Evolutionary conservation across 2,888 invertebrate species (phyloP).

Genomic region (Ditylenchus weischeri): DNA sequence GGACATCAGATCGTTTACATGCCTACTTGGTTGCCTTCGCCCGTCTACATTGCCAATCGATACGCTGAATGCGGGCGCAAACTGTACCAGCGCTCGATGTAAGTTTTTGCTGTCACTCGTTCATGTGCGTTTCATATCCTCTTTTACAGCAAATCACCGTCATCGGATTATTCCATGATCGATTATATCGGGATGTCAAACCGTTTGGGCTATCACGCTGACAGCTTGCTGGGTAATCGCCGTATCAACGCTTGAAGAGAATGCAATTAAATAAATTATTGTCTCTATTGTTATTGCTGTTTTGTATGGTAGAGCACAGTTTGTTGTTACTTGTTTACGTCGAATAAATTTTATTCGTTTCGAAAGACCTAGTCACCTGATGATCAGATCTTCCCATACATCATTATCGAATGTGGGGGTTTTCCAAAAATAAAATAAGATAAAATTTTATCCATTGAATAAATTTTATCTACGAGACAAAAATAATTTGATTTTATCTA

Average conservation of each 20-base stretch:
- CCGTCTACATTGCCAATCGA: constrained; percentile 41
- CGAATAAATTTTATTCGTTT: too few species aligned
- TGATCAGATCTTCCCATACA: too few species aligned
- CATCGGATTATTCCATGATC: background rate
- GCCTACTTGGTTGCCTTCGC: constrained; percentile 25
- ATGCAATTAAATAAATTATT: too few species aligned
- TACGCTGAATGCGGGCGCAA: constrained; percentile 48
- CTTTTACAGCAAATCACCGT: background rate
- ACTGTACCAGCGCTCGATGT: constrained; percentile 18
- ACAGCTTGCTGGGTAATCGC: constrained; percentile 2
- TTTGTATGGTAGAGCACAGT: too few species aligned
- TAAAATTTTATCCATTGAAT: too few species aligned
- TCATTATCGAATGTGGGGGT: too few species aligned
- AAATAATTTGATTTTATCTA: too few species aligned
- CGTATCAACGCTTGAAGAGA: constrained; percentile 13
- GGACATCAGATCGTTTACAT: constrained; percentile 40
- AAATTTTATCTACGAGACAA: too few species aligned
- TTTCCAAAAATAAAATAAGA: too few species aligned
- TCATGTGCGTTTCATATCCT: background rate
- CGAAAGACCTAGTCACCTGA: too few species aligned
- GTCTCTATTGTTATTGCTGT: too few species aligned
- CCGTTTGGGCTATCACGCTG: constrained; percentile 6
- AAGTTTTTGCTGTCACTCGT: background rate
- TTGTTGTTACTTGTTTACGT: too few species aligned
- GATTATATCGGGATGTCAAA: constrained; percentile 1